Evolutionary conservation across 2,113 vertebrate genomes (phyloP).

Genomic region (Ascaphus truei): DNA sequence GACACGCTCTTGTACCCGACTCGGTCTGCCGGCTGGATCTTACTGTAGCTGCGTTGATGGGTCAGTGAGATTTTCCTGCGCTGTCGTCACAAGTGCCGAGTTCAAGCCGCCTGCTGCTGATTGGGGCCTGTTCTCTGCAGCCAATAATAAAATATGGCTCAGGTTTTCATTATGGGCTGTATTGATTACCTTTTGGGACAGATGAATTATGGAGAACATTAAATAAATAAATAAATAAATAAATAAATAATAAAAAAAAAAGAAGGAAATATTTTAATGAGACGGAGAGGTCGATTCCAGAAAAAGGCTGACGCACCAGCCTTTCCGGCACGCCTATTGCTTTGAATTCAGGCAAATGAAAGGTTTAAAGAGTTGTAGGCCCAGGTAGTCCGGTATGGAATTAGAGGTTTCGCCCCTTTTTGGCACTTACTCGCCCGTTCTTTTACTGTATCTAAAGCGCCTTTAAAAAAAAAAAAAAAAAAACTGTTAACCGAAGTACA

Average conservation of each 20-base stretch:
- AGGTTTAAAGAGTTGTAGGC: constrained; percentile 1
- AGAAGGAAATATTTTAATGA: constrained; percentile 98
- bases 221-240: too few relatives aligned
- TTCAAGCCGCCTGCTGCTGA: constrained; percentile 76
- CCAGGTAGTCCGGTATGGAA: too few relatives aligned
- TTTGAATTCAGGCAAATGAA: neutral
- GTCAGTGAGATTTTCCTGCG: neutral
- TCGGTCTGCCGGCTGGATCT: too few relatives aligned
- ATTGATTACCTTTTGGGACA: constrained; percentile 99
- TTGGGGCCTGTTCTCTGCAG: constrained; percentile 85
- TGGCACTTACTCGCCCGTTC: too few relatives aligned
- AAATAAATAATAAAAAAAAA: too few relatives aligned
- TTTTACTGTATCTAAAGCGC: too few relatives aligned
- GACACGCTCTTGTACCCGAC: too few relatives aligned
- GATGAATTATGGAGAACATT: constrained; percentile 98
- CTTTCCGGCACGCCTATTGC: constrained; percentile 58
- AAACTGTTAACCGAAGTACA: too few relatives aligned
- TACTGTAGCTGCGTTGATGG: too few relatives aligned
- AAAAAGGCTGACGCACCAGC: constrained; percentile 65
- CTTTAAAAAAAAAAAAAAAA: too few relatives aligned
- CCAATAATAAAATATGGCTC: constrained; percentile 96
- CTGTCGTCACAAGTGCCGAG: neutral
- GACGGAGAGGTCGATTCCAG: constrained; percentile 85
- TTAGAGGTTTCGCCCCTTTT: too few relatives aligned
- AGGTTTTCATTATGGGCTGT: constrained; percentile 99